Conservation (phyloP, 2,113 vertebrate species). For the Apeltes quadracus region DNA sequence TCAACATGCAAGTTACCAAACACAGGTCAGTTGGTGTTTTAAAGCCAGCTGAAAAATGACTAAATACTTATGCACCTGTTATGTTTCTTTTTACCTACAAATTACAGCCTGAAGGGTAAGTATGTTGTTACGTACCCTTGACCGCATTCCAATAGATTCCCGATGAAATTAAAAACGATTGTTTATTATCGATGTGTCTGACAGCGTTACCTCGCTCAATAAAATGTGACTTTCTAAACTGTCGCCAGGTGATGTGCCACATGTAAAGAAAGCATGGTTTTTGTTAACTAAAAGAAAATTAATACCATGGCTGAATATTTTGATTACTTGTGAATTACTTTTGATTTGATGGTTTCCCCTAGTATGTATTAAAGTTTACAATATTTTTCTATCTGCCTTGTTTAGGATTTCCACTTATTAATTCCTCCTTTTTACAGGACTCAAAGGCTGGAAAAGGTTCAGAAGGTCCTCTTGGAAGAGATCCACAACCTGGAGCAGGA, state of each 20-base stretch:
- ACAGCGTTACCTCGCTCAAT: background rate
- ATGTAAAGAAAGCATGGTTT: background rate
- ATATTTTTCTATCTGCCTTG: background rate
- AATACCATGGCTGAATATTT: background rate
- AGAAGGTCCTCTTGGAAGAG: slow-evolving; percentile 82
- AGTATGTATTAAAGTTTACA: background rate
- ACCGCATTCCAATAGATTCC: background rate
- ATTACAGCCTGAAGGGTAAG: background rate
- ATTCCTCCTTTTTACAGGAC: slow-evolving; percentile 77
- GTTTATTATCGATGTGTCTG: background rate
- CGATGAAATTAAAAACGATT: background rate
- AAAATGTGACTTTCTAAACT: background rate
- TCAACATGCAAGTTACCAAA: slow-evolving; percentile 80
- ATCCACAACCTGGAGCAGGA: slow-evolving; percentile 87
- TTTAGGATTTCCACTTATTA: background rate
- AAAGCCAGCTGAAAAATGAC: background rate
- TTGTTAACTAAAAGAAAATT: background rate
- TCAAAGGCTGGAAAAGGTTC: slow-evolving; percentile 83
- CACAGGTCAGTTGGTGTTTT: slow-evolving; percentile 82
- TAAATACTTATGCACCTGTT: background rate
- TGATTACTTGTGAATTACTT: background rate
- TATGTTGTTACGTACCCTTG: background rate
- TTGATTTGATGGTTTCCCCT: background rate
- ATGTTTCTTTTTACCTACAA: background rate
- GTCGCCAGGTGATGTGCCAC: background rate